Evolutionary conservation across 2,797 vertebrate genomes (phyloP).

Genomic region (Amblyraja radiata): DNA sequence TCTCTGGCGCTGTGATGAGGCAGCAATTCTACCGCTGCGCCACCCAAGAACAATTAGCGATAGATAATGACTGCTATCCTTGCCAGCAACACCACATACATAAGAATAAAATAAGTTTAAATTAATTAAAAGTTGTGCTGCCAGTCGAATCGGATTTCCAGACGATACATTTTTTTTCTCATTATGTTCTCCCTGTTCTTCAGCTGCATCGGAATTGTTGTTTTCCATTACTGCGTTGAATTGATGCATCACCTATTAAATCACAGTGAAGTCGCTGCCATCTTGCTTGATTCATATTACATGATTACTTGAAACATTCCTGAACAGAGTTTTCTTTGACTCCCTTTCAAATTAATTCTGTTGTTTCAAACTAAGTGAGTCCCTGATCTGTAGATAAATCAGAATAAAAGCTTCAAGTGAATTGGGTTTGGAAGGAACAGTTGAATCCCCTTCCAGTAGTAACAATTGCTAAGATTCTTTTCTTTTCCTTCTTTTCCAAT

Average conservation of each 20-base stretch:
- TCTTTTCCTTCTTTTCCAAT: background rate
- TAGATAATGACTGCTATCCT: too few species aligned
- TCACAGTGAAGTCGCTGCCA: background rate
- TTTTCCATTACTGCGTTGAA: background rate
- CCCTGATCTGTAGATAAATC: background rate
- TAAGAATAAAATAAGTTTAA: background rate
- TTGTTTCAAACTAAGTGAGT: background rate
- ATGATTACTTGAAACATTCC: background rate
- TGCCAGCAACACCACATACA: too few species aligned
- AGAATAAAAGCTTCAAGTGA: background rate
- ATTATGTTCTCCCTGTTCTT: background rate
- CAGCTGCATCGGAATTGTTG: background rate
- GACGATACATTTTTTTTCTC: background rate
- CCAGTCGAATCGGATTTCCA: background rate
- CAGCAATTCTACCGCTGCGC: too few species aligned
- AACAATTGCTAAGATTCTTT: background rate
- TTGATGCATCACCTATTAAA: background rate
- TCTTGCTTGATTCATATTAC: background rate
- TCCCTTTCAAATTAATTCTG: background rate
- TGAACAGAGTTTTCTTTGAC: background rate
- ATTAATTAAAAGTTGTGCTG: background rate
- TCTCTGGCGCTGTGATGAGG: too few species aligned
- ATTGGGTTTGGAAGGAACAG: background rate
- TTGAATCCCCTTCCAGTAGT: background rate
- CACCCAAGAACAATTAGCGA: too few species aligned